These are phyloP conservation scores for Mugil cephalus DNA, from an alignment of 2,113 vertebrate genomes.

Conservation along the genomic window DNA sequence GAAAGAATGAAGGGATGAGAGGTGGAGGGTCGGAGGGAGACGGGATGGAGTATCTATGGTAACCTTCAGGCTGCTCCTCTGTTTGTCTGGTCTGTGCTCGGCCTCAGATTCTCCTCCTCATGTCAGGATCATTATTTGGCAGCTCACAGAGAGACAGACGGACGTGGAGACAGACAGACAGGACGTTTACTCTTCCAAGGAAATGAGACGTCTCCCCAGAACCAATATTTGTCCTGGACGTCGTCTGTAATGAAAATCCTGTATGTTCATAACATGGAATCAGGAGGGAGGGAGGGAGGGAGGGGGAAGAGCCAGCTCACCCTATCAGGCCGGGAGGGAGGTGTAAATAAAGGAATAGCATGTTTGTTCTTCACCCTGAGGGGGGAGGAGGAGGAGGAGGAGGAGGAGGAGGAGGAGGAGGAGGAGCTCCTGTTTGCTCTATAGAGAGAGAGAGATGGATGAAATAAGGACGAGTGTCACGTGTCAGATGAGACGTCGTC, in stretches of 20 bases:
- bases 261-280: slow-evolving; percentile 29
- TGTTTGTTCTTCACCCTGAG: slow-evolving; percentile 50
- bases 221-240: slow-evolving; percentile 62
- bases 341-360: slow-evolving; percentile 63
- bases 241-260: slow-evolving; percentile 54
- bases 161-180: background rate
- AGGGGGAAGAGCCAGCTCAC: slow-evolving; percentile 28
- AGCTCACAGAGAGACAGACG: background rate
- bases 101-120: slow-evolving; percentile 23
- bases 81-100: slow-evolving; percentile 56
- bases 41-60: slow-evolving; percentile 91
- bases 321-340: slow-evolving; percentile 44
- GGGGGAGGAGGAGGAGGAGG: background rate
- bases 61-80: slow-evolving; percentile 74
- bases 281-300: background rate
- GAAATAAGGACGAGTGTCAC: slow-evolving; percentile 67
- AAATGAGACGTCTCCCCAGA: slow-evolving; percentile 59
- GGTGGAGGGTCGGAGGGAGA: slow-evolving; percentile 51
- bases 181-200: slow-evolving; percentile 50
- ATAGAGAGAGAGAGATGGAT: slow-evolving; percentile 39
- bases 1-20: slow-evolving; percentile 12
- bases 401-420: background rate
- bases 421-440: slow-evolving; percentile 57
- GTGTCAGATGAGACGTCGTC: no score
- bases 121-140: slow-evolving; percentile 1